These are phyloP conservation scores for Cephalotes varians DNA, from an alignment of 2,888 invertebrate genomes.

Conservation along the genomic window DNA sequence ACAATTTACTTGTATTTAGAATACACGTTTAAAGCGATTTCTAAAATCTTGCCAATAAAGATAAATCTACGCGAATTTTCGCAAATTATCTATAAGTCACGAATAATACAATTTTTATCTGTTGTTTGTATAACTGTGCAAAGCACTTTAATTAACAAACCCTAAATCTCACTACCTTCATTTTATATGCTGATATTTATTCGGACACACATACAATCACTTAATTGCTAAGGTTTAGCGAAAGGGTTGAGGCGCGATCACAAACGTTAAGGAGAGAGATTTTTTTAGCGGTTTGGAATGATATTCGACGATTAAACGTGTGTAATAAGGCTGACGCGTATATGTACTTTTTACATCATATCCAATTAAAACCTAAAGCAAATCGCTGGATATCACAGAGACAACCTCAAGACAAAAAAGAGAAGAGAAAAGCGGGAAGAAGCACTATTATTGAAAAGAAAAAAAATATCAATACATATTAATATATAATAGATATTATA, in stretches of 20 bases:
- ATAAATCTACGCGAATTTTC: conserved; percentile 1
- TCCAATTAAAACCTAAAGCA: conserved; percentile 51
- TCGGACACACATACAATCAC: not conserved
- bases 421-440: conserved; percentile 42
- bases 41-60: not conserved
- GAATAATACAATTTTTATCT: conserved; percentile 8
- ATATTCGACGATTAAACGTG: conserved; percentile 55
- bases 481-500: conserved; percentile 79
- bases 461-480: conserved; percentile 78
- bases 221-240: conserved; percentile 11
- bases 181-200: conserved; percentile 11
- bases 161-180: not conserved
- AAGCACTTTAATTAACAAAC: conserved; percentile 10
- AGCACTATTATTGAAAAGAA: conserved; percentile 75
- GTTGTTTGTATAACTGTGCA: not conserved
- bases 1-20: conserved; percentile 9
- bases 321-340: conserved; percentile 68
- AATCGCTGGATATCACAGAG: conserved; percentile 67
- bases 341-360: conserved; percentile 53
- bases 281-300: conserved; percentile 32
- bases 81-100: conserved; percentile 14
- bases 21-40: conserved; percentile 4
- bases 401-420: conserved; percentile 59
- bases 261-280: conserved; percentile 19
- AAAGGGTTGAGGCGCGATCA: conserved; percentile 51